phyloP scores from a whole-genome alignment of 2,797 vertebrate species.

The Macroramphosus scolopax region DNA sequence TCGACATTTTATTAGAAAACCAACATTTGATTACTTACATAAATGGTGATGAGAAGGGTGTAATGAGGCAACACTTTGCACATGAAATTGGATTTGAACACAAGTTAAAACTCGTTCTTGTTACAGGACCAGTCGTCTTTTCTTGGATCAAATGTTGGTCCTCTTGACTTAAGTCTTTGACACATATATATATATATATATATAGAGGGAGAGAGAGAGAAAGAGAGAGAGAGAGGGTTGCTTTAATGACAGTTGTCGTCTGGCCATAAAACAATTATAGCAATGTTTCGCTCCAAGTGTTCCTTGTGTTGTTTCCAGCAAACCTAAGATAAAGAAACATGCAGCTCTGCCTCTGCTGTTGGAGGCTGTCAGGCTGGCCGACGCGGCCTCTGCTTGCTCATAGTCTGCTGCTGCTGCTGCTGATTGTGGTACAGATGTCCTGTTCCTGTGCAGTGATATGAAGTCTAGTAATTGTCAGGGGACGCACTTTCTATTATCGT shows the following conservation, averaged over 20 bases:
- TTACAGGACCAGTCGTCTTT: too few species aligned
- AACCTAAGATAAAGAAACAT: conserved; percentile 53
- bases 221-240: too few species aligned
- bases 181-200: conserved; percentile 49
- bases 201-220: conserved; percentile 35
- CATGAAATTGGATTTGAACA: conserved; percentile 57
- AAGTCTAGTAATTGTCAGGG: conserved; percentile 66
- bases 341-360: conserved; percentile 48
- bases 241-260: conserved; percentile 61
- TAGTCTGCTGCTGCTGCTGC: conserved; percentile 43
- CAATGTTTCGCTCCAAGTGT: conserved; percentile 68
- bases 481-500: conserved; percentile 52
- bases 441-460: conserved; percentile 72
- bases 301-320: conserved; percentile 75
- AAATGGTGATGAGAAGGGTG: too few species aligned
- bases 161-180: conserved; percentile 55
- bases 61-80: too few species aligned
- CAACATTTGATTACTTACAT: too few species aligned
- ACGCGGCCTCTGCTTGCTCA: conserved; percentile 53
- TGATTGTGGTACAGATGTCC: conserved; percentile 67
- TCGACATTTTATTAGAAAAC: conserved; percentile 33
- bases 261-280: conserved; percentile 57
- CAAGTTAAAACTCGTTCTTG: conserved; percentile 45
- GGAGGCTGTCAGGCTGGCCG: conserved; percentile 26
- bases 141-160: conserved; percentile 50